A percentile compares a stretch with the other conserved stretches of the same genome.
These are phyloP conservation scores for Danio aesculapii DNA, from an alignment of 2,797 vertebrate species.

Conservation along the genomic window DNA sequence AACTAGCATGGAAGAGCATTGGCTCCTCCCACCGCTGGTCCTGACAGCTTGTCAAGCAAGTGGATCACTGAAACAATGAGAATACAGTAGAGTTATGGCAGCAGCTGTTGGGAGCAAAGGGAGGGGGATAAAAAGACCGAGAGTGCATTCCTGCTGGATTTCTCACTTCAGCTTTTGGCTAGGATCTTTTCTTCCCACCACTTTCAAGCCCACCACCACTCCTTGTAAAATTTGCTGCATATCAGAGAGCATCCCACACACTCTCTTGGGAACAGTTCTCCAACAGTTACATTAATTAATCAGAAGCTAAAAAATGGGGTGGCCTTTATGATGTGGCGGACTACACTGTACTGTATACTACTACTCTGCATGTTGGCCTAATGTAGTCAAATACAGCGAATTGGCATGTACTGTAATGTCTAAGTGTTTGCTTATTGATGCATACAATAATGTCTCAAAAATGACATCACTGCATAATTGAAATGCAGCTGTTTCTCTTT, in stretches of 20 bases:
- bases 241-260: slow-evolving; percentile 77
- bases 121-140: slow-evolving; percentile 65
- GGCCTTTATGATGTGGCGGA: no score
- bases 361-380: background rate
- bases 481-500: slow-evolving; percentile 50
- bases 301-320: no score
- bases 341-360: background rate
- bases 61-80: slow-evolving; percentile 56
- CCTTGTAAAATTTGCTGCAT: slow-evolving; percentile 83
- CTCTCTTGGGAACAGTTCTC: slow-evolving; percentile 75
- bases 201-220: slow-evolving; percentile 79
- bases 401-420: background rate
- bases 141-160: slow-evolving; percentile 87
- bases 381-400: background rate
- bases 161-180: slow-evolving; percentile 88
- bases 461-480: slow-evolving; percentile 46
- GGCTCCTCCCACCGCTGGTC: slow-evolving; percentile 40
- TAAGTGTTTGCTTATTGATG: background rate
- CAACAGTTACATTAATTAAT: slow-evolving; percentile 75
- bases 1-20: background rate
- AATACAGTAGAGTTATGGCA: slow-evolving; percentile 74
- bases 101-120: slow-evolving; percentile 84
- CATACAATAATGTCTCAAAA: no score
- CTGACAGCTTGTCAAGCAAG: slow-evolving; percentile 66
- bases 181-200: slow-evolving; percentile 85